Base-by-base conservation (phyloP, 2,888 invertebrate genomes). In the Chymomyza caudatula region DNA sequence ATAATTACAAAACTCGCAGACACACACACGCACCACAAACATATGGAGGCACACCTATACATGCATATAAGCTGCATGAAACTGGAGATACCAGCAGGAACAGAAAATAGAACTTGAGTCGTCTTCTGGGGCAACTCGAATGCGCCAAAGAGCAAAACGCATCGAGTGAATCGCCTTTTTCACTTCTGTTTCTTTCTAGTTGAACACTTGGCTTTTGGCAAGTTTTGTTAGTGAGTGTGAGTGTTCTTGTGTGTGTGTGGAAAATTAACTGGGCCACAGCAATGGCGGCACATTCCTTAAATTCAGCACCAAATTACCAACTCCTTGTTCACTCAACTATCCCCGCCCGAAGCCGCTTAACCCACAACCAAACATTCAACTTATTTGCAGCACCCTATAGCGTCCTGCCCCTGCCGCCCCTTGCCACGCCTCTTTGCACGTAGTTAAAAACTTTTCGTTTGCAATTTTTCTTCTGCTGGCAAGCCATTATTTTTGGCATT, bases 401-500 rank as follows among this genome's bases (percentile, higher is more conserved):
- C 15, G 3, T 17, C 17, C 29, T 1, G 23, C 22, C 6, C 15
- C n/a, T 49, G 47, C 17, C 53, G 37, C 8, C 51, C 44, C 5
- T 29, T 6, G 4, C 37, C 11, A 44, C 15, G 57, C 56, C 47
- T 65, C 51, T 51, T 51, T 20, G 51, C 71, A 78, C 74, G 83
- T 85, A 82, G 85, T 74, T 78, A 68, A 70, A 73, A 85, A 85
- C 60, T 80, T 85, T 85, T 85, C 77, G 78, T 67, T 84, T 68
- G 71, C 64, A 67, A 82, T 82, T 85, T 80, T 82, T 85, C 83
- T 77, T 78, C 74, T 68, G 74, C 65, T 85, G 74, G 65, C 81
- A 51, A 78, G 76, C 78, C 79, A 80, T 78, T 79, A 85, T 74
- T 85, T 85, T 59, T 67, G 69, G 64, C 73, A 78, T 78, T 81